A percentile compares a stretch with the other conserved stretches of the same genome.
These are phyloP conservation scores for Dromius quadrimaculatus DNA, from an alignment of 2,888 invertebrate species.

Conservation along the genomic window DNA sequence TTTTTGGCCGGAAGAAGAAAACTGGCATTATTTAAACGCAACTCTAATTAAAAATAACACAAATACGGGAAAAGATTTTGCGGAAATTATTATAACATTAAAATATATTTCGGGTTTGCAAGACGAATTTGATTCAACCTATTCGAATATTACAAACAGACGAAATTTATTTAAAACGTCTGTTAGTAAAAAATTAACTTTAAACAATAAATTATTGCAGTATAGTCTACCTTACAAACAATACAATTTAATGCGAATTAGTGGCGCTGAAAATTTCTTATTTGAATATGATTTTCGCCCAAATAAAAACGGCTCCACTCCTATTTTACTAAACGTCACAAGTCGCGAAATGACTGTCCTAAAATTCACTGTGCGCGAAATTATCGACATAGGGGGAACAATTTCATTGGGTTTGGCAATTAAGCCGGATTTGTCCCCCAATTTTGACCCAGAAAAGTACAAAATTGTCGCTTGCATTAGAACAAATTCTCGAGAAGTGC, in stretches of 20 bases:
- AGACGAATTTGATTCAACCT: constrained; percentile 1
- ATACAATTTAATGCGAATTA: constrained; percentile 69
- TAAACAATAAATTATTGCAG: constrained; percentile 21
- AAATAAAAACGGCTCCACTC: constrained; percentile 73
- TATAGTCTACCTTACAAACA: constrained; percentile 59
- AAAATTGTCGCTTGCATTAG: constrained; percentile 75
- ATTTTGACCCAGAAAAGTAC: constrained; percentile 59
- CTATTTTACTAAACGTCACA: constrained; percentile 77
- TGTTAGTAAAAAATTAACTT: constrained; percentile 25
- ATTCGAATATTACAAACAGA: constrained; percentile 2
- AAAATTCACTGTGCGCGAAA: constrained; percentile 77
- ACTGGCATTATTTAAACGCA: constrained; percentile 73
- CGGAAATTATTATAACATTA: constrained; percentile 8
- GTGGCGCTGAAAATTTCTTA: constrained; percentile 80
- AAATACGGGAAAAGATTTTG: constrained; percentile 20
- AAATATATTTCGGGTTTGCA: constrained; percentile 38
- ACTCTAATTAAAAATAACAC: constrained; percentile 24
- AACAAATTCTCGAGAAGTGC: constrained; percentile 71
- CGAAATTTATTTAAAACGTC: constrained; percentile 39
- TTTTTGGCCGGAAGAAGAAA: constrained; percentile 71
- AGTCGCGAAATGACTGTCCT: constrained; percentile 74
- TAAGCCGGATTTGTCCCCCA: constrained; percentile 70
- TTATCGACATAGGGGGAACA: constrained; percentile 85
- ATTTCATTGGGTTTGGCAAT: constrained; percentile 79
- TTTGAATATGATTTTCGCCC: constrained; percentile 80